Base-by-base conservation (phyloP, 2,888 invertebrate species). In the Oligia latruncula region DNA sequence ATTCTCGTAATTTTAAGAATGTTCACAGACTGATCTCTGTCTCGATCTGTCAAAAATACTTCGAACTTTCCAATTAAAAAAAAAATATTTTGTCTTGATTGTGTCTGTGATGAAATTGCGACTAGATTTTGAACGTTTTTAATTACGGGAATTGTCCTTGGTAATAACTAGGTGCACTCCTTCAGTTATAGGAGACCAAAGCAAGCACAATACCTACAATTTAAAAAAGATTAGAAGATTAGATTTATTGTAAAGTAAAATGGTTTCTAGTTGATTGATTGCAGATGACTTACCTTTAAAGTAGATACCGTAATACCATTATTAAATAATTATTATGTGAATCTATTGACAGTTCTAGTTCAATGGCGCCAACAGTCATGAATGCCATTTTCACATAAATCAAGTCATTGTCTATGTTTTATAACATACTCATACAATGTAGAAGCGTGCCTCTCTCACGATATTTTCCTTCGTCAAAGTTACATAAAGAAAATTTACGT, bases 331-430 rank as follows among this genome's bases (percentile, higher is more conserved):
- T 80, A 74, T 81, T 82, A 83, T 15, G 70, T 66, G 58, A 72
- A 68, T 8, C 8, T 46, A 80, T 55, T 73, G 80, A 73, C 64
- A 77, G 74, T 77, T 83, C 81, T 86, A 81, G 83, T 86, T 85
- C 77, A 83, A 83, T 77, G 77, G 74, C 80, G 67, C 46, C 66
- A 64, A 74, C 23, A 66, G 13, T 43, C 15, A 67, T 65, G n/a
- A 77, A 67, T 74, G 83, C n/a, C n/a, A 72, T 77, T 77, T 86
- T 80, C 77, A 67, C 83, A 80, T 82, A 76, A 85, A 85, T 78
- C 75, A 71, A 75, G 52, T 65, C 77, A 81, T 81, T 86, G 86
- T 86, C 20, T 65, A 67, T 86, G 74, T 86, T 86, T 83, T 81
- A 74, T 71, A 76, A 67, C 75, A 43, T 35, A 73, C 43, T 40